Conservation (phyloP, 2,797 vertebrate genomes). For the Gymnocypris eckloni region DNA sequence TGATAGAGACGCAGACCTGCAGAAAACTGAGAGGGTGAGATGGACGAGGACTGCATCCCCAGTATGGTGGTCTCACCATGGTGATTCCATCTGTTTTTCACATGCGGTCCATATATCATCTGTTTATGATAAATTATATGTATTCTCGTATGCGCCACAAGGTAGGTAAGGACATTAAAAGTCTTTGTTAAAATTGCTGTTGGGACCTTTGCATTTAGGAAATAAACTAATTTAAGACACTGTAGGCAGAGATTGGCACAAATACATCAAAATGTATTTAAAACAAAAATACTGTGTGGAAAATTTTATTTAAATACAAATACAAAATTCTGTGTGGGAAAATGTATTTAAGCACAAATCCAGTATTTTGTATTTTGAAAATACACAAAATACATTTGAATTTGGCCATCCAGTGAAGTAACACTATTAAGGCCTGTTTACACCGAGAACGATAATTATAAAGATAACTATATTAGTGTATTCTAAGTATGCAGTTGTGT, state of each 20-base stretch:
- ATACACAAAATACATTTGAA: too few species aligned
- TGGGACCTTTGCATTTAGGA: neutral
- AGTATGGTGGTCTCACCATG: neutral
- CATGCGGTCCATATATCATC: conserved; percentile 1
- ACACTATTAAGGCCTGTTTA: too few species aligned
- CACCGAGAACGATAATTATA: too few species aligned
- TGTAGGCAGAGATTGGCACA: neutral
- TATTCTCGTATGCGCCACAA: neutral
- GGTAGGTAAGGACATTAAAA: neutral
- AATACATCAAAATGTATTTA: too few species aligned
- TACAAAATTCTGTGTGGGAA: too few species aligned
- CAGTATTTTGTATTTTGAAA: too few species aligned
- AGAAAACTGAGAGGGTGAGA: conserved; percentile 37
- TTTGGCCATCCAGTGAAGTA: too few species aligned
- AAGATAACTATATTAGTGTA: too few species aligned
- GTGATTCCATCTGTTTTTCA: conserved; percentile 30
- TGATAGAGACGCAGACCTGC: conserved; percentile 43
- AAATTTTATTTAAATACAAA: too few species aligned
- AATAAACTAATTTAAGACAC: neutral
- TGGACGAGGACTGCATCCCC: conserved; percentile 7
- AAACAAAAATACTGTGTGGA: too few species aligned
- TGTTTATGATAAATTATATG: neutral
- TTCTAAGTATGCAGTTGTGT: too few species aligned
- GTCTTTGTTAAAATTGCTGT: neutral
- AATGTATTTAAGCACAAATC: too few species aligned